Base-by-base conservation (phyloP, 2,888 invertebrate species). In the Oscheius sp. region DNA sequence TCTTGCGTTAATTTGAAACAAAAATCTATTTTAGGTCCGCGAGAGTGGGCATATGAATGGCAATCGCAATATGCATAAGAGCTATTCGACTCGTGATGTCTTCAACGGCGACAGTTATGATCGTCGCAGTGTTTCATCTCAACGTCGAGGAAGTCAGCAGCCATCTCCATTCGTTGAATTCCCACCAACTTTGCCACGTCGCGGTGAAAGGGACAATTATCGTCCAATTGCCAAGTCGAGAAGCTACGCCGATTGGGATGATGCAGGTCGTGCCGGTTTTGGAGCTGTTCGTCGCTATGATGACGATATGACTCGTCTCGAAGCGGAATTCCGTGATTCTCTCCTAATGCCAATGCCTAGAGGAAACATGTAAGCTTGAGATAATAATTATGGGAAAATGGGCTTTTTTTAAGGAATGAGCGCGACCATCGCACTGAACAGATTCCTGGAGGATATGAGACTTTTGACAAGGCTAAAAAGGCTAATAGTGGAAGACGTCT, bases 401-500 rank as follows among this genome's bases (percentile, higher is more conserved):
- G n/a, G 8, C 2, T 8, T 39, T 39, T n/a, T n/a, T n/a, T 57
- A n/a, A 76, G 76, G 76, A 77, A 78, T 45, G 83, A 84, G 57
- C 71, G 78, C 33, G 81, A 81, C 46, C 77, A 78, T 55, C 76
- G 85, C 50, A 79, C 81, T 33, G 82, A 85, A 70, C 75, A 81
- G 63, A 75, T 86, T 27, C 86, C 86, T 27, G 86, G 86, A n/a
- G 86, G 84, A 15, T 85, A 85, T 58, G 86, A 86, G 70, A 78
- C 83, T 8, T 82, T 83, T 71, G 66, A 80, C 70, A 79, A 83
- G 64, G 80, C 84, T 46, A 72, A 75, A 50, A 76, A 75, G 45
- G 77, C 82, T 6, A 74, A 82, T 48, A 65, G 72, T 37, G 83
- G 83, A 55, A 29, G 77, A 31, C 71, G 83, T 10, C 42, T 65